These are phyloP conservation scores for Xenopus petersii DNA, from an alignment of 2,797 vertebrate genomes.

Conservation along the genomic window DNA sequence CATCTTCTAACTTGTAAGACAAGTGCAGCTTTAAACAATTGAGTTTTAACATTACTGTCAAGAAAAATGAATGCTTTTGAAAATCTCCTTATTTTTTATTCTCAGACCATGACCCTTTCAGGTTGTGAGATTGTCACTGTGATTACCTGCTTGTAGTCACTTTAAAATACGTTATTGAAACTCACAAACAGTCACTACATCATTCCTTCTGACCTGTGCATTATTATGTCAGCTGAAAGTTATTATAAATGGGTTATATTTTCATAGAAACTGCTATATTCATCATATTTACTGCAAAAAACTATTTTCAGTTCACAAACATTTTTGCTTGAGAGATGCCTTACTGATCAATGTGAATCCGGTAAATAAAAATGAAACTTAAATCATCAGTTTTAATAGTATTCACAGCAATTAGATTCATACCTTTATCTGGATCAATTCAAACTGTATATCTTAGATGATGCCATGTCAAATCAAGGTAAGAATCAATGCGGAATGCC, in stretches of 20 bases:
- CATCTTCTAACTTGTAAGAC: conserved; percentile 58
- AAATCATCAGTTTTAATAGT: too few species aligned
- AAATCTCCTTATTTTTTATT: conserved; percentile 54
- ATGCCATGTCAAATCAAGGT: too few species aligned
- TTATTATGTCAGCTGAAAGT: conserved; percentile 50
- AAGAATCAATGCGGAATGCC: too few species aligned
- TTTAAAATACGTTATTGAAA: conserved; percentile 56
- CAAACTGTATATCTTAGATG: too few species aligned
- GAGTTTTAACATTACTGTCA: conserved; percentile 60
- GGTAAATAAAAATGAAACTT: too few species aligned
- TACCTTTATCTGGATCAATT: too few species aligned
- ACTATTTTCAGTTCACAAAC: background rate
- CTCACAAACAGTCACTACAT: conserved; percentile 53
- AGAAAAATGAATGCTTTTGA: conserved; percentile 62
- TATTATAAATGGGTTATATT: conserved; percentile 35
- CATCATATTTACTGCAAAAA: conserved; percentile 21
- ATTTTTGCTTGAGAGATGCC: too few species aligned
- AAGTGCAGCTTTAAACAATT: conserved; percentile 58
- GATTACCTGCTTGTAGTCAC: conserved; percentile 56
- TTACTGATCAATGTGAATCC: too few species aligned
- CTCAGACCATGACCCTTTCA: conserved; percentile 57
- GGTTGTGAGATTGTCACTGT: conserved; percentile 51
- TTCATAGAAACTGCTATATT: conserved; percentile 37
- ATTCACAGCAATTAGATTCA: too few species aligned
- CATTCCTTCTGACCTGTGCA: conserved; percentile 55